These are phyloP conservation scores for Trogon melanurus DNA, from an alignment of 2,113 vertebrate genomes.

Conservation along the genomic window DNA sequence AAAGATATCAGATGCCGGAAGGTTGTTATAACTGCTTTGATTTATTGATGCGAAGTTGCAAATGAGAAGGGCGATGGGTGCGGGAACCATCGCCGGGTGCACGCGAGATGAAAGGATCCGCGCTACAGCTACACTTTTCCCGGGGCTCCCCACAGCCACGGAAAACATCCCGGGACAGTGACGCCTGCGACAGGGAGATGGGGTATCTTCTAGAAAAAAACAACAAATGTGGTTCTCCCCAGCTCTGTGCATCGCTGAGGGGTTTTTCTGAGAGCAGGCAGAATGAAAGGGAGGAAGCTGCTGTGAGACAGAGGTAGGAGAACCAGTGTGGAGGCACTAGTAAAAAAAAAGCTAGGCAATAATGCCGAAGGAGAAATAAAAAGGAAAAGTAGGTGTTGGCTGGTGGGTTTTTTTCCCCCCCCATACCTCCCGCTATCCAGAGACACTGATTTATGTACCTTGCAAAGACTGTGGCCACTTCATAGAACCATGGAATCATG, in stretches of 20 bases:
- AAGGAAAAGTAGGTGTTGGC: too few species aligned
- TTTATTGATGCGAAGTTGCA: conserved; percentile 43
- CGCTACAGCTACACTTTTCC: neutral
- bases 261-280: neutral
- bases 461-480: too few species aligned
- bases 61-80: conserved; percentile 39
- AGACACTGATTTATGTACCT: too few species aligned
- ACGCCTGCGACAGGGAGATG: neutral
- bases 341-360: too few species aligned
- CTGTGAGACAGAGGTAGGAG: neutral
- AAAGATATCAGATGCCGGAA: neutral
- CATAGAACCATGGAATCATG: too few species aligned
- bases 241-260: neutral
- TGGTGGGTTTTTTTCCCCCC: too few species aligned
- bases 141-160: neutral
- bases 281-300: neutral
- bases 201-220: neutral
- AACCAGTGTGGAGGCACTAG: neutral
- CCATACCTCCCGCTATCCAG: too few species aligned
- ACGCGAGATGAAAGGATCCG: neutral
- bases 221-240: neutral
- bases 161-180: neutral
- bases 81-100: conserved; percentile 13
- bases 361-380: too few species aligned
- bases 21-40: conserved; percentile 1